Evolutionary conservation across 1,140 invertebrate species (phyloP), one percentile per base, ranked within the genome.

Genomic region (Lutraria rhynchaena): DNA sequence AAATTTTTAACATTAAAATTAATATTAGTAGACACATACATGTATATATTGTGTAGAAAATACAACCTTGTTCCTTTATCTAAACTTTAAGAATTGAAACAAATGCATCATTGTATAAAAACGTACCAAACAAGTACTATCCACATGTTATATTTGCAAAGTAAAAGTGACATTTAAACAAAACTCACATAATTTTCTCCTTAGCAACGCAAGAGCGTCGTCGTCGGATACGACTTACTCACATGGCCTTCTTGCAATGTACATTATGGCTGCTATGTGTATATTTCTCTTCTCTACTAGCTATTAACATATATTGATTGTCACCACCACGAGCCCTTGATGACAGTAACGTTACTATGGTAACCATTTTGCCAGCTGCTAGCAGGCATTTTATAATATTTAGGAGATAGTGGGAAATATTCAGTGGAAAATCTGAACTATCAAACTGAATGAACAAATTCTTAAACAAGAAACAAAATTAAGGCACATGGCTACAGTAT

Each of bases 361-460:
- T 35, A 46, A 75, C 73, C 24, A 46, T 46, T 41, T 75, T 75
- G 35, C 37, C 53, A 57, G 55, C 27, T 61, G 53, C 57, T 75
- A 37, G 58, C 37, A 61, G 73, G 55, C 73, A 75, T 75, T 75
- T 75, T 75, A 75, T 75, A 57, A 75, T 75, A 75, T 75, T 75
- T 75, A 75, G 73, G 29, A 75, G 73, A 75, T 75, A 75, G 46
- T 35, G 57, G 31, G 49, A 15, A 41, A 41, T 46, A 67, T 29
- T 67, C 63, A 67, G 63, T 67, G 41, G 44, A 67, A 67, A 67
- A 67, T 67, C 44, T 46, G 9, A 46, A 29, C 44, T 13, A 67
- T 67, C 41, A 46, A 46, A 49, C 44, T 46, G 44, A 46, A 67
- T 67, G 41, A 67, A 67, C 63, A 46, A 41, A 41, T 41, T 7